Conservation (phyloP, 2,797 vertebrate species). For the Chelon labrosus region DNA sequence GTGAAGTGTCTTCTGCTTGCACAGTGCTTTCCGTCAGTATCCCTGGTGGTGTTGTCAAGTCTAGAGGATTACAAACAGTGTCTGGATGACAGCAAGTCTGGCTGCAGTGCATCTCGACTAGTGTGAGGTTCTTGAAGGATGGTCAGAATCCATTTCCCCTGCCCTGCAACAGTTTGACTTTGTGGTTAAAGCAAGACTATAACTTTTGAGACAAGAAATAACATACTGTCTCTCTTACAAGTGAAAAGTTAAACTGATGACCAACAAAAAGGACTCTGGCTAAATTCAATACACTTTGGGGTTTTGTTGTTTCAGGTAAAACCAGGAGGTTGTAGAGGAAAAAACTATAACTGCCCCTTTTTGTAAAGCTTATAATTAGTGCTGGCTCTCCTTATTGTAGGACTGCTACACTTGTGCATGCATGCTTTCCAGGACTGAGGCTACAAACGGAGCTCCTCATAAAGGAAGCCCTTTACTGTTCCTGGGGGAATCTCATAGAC, state of each 20-base stretch:
- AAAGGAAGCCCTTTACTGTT: too few species aligned
- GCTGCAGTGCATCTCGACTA: conserved; percentile 7
- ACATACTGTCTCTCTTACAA: background rate
- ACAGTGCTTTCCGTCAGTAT: conserved; percentile 26
- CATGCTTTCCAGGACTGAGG: too few species aligned
- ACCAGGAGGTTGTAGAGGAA: too few species aligned
- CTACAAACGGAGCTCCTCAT: too few species aligned
- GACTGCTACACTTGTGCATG: too few species aligned
- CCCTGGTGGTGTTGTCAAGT: conserved; percentile 37
- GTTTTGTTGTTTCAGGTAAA: background rate
- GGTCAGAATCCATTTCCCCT: conserved; percentile 17
- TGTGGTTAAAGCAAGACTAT: background rate
- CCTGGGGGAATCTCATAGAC: too few species aligned
- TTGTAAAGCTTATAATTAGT: too few species aligned
- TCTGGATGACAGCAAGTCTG: conserved; percentile 36
- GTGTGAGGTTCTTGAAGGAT: conserved; percentile 14
- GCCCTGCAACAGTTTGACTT: background rate
- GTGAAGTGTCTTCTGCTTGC: conserved; percentile 36
- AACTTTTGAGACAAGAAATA: background rate
- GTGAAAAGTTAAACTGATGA: background rate
- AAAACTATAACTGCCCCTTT: too few species aligned
- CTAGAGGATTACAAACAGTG: conserved; percentile 21
- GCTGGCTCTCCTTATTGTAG: too few species aligned
- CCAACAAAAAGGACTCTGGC: background rate
- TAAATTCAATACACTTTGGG: too few species aligned